Evolutionary conservation across 1,140 invertebrate genomes (phyloP), one percentile per base, ranked within the genome.

Genomic region (Amyelois transitella): DNA sequence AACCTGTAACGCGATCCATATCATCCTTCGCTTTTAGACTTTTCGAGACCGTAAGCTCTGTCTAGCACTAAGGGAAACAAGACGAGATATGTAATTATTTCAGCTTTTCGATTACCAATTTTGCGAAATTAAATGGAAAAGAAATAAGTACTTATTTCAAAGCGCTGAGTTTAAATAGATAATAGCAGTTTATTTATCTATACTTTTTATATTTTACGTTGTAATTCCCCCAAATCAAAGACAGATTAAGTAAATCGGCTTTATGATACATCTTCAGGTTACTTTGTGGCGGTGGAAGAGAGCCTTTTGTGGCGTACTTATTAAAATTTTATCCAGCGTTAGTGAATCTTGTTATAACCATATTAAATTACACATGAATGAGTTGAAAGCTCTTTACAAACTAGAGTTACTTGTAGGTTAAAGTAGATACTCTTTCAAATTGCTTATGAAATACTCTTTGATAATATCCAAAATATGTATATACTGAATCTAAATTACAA

Each of bases 191-290:
- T 28, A 5, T 28, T 28, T 28, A 10, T 6, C 25, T 10, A 12
- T 32, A 32, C 12, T 32, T 10, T 32, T 1, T 32, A 2, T 10
- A 32, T 32, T 32, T 12, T 32, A 6, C 25, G 1, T 14, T 38
- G 6, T 3, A 14, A 38, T 14, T 38, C 17, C 54, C 53, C 54
- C 58, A 53, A 67, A 67, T 61, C 51, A 55, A 61, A 66, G 61
- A 49, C 55, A 57, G 62, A 64, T 70, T 67, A 66, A 60, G 51
- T 61, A 63, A 66, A 67, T 63, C 58, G 50, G 60, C 62, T 71
- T 64, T 67, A 58, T 67, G 64, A 47, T 51, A 48, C 59, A 58
- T 58, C 45, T 52, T 53, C 21, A 18, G 45, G 57, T 55, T 55
- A 52, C 53, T 62, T 65, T 60, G 45, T 22, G 50, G 28, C n/a